Evolutionary conservation across 2,888 invertebrate species (phyloP).

Genomic region (Neoitamus cyanurus): DNA sequence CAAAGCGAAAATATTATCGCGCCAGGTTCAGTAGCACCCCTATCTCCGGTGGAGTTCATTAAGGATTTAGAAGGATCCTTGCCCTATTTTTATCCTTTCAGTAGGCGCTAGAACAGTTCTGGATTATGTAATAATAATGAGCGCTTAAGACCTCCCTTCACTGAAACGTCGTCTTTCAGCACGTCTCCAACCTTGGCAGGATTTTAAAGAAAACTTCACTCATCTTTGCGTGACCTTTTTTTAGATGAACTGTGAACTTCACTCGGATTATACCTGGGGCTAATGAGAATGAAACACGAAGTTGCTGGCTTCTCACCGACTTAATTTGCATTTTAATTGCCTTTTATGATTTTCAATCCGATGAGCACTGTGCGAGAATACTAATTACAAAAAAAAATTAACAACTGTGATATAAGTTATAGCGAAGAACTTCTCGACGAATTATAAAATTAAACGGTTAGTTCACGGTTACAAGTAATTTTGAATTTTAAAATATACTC

Average conservation of each 20-base stretch:
- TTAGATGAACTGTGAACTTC: not conserved
- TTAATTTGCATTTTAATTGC: not conserved
- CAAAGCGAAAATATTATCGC: conserved; percentile 18
- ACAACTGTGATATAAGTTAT: too few relatives aligned
- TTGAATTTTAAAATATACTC: too few relatives aligned
- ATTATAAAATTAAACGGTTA: too few relatives aligned
- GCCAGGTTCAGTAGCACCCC: not conserved
- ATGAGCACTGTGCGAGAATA: not conserved
- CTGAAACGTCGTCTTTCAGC: not conserved
- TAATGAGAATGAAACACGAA: not conserved
- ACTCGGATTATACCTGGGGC: not conserved
- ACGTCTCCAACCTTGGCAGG: not conserved
- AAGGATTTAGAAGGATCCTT: conserved; percentile 16
- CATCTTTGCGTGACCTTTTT: not conserved
- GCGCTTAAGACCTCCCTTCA: not conserved
- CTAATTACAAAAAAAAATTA: not conserved
- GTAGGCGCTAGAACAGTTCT: not conserved
- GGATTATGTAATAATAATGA: conserved; percentile 28
- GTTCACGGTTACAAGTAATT: too few relatives aligned
- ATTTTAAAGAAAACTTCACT: not conserved
- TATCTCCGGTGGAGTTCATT: not conserved
- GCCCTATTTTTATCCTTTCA: conserved; percentile 18
- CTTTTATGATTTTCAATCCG: not conserved
- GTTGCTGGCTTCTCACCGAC: not conserved
- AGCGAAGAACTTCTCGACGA: not conserved